Conservation (phyloP, 2,113 vertebrate genomes). For the Nycticryphes semicollaris region DNA sequence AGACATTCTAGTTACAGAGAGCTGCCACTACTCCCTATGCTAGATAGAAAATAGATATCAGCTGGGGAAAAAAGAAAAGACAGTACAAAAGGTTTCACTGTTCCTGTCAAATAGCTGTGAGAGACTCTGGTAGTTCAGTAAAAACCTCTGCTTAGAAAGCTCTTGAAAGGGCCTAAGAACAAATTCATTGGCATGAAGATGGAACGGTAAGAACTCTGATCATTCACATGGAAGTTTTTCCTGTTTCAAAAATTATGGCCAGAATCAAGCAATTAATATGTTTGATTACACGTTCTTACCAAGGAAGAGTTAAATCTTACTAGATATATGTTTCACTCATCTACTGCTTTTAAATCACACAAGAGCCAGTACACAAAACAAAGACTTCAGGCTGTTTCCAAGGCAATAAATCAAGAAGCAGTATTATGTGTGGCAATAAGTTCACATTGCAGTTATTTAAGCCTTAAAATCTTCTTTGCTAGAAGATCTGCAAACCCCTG, state of each 20-base stretch:
- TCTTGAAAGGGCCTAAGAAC: not conserved
- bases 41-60: not conserved
- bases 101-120: not conserved
- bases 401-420: constrained; percentile 48
- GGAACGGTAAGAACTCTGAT: not conserved
- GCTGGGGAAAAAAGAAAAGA: not conserved
- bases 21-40: not conserved
- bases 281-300: not conserved
- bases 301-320: not conserved
- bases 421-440: constrained; percentile 1
- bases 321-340: not conserved
- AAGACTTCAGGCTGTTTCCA: constrained; percentile 31
- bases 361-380: not conserved
- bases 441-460: constrained; percentile 26
- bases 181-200: not conserved
- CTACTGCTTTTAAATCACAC: not conserved
- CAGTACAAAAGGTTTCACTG: not conserved
- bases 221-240: not conserved
- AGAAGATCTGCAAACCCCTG: not conserved
- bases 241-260: not conserved
- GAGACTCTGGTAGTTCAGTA: not conserved
- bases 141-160: not conserved
- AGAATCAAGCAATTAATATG: not conserved
- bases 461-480: not conserved
- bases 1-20: not conserved